Conservation (phyloP, 2,113 vertebrate genomes). For the Phainopepla nitens region DNA sequence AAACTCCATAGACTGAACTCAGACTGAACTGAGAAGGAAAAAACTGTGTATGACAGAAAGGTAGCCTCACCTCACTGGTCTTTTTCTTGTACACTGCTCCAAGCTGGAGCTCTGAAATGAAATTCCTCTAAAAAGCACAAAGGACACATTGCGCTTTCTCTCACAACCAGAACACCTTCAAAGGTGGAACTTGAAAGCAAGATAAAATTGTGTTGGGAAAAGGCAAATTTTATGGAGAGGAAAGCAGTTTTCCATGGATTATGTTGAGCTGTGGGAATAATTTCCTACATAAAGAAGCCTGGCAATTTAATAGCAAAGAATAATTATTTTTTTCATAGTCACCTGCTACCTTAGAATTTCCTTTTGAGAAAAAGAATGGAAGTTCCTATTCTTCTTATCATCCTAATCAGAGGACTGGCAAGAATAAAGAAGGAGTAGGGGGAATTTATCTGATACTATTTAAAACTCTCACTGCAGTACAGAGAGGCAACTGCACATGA, state of each 20-base stretch:
- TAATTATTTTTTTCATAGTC: neutral
- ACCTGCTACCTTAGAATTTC: neutral
- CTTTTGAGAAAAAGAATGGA: neutral
- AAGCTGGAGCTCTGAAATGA: neutral
- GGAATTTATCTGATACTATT: neutral
- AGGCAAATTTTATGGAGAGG: neutral
- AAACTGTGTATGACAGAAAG: neutral
- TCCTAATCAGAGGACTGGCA: neutral
- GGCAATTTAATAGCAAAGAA: neutral
- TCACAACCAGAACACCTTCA: neutral
- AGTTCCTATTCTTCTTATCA: neutral
- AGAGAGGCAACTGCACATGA: neutral
- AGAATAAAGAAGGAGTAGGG: neutral
- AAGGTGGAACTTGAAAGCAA: neutral
- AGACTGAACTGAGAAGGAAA: neutral
- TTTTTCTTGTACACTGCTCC: neutral
- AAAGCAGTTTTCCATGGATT: neutral
- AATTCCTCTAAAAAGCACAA: neutral
- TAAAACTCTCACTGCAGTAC: neutral
- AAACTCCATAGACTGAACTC: neutral
- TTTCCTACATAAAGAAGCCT: neutral
- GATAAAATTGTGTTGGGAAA: neutral
- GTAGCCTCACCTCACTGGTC: neutral
- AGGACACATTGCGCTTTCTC: neutral
- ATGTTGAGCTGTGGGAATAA: neutral